Conservation (phyloP, 1,140 invertebrate species). For the Ips nitidus region DNA sequence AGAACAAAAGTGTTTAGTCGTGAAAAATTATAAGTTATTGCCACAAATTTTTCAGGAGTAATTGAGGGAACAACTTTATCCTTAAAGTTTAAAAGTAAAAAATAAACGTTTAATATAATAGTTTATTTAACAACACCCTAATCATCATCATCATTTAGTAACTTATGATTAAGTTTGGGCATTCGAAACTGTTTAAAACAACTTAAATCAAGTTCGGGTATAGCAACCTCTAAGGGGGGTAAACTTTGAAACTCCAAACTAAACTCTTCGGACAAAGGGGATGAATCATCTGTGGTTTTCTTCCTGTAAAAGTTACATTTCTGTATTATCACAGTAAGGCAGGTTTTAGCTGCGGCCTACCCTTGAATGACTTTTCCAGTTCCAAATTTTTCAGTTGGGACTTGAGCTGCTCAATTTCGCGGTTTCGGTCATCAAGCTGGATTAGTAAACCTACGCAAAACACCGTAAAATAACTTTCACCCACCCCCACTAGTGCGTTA, state of each 20-base stretch:
- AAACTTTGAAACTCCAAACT: constrained; percentile 47
- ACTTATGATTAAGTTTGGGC: constrained; percentile 12
- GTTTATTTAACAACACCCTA: too few species aligned
- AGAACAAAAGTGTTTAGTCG: too few species aligned
- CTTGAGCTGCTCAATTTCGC: constrained; percentile 39
- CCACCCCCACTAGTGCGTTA: background rate
- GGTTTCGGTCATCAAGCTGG: constrained; percentile 42
- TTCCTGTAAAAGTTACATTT: constrained; percentile 40
- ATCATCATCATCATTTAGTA: background rate
- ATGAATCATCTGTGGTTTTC: constrained; percentile 52
- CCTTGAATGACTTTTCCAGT: constrained; percentile 35
- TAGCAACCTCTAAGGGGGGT: constrained; percentile 57
- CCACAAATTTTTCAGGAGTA: too few species aligned
- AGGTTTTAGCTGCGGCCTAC: background rate
- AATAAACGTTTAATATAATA: too few species aligned
- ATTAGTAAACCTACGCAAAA: constrained; percentile 31
- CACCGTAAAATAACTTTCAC: background rate
- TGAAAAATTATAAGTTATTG: too few species aligned
- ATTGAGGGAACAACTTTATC: too few species aligned
- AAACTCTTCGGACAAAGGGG: constrained; percentile 49
- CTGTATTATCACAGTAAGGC: constrained; percentile 40
- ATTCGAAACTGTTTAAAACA: constrained; percentile 22
- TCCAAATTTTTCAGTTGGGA: constrained; percentile 38
- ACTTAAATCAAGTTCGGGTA: constrained; percentile 58
- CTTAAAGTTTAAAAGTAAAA: too few species aligned